Conservation (phyloP, 1,140 invertebrate species). For the Holcopasites calliopsidis region DNA sequence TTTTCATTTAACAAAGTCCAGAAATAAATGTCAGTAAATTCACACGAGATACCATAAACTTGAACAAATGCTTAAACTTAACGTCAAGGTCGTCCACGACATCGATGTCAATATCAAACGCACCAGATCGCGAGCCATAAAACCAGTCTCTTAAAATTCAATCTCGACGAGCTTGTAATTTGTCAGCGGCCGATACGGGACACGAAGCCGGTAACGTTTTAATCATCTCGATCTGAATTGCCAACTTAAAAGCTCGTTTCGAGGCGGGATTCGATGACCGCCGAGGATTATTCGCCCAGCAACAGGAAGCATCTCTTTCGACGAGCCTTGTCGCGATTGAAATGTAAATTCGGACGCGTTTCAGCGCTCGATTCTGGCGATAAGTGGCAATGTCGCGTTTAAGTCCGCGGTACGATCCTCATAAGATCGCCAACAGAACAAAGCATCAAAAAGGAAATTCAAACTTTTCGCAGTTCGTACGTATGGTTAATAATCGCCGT, state of each 20-base stretch:
- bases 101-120: neutral
- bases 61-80: no score
- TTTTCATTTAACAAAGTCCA: neutral
- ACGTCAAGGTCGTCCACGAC: neutral
- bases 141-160: neutral
- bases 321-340: constrained; percentile 37
- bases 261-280: no score
- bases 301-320: neutral
- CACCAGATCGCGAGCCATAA: neutral
- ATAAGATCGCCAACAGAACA: constrained; percentile 28
- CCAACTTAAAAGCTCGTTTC: neutral
- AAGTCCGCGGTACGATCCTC: constrained; percentile 11
- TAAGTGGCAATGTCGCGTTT: constrained; percentile 16
- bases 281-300: no score
- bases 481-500: neutral
- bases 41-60: neutral
- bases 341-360: constrained; percentile 26
- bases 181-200: neutral
- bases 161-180: neutral
- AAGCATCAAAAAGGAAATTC: neutral
- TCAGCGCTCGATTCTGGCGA: constrained; percentile 38
- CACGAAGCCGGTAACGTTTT: neutral
- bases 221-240: neutral
- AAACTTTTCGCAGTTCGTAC: neutral
- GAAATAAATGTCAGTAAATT: no score